Evolutionary conservation across 2,888 invertebrate genomes (phyloP).

Genomic region (Caenorhabditis panamensis): DNA sequence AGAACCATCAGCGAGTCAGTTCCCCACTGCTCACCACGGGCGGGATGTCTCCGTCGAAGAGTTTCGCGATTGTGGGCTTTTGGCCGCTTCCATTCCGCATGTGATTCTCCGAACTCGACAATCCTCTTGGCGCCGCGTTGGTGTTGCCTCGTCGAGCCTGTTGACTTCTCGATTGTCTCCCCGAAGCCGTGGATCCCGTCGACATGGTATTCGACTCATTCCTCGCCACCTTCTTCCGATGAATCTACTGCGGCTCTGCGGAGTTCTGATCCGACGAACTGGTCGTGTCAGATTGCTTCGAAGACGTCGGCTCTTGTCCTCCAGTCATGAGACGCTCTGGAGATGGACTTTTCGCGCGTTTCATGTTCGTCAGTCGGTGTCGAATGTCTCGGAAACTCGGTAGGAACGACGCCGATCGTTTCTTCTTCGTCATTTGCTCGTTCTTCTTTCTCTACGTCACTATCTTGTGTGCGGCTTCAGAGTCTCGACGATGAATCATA

Average conservation of each 20-base stretch:
- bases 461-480: conserved; percentile 52
- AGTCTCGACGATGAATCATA: conserved; percentile 31
- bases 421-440: conserved; percentile 30
- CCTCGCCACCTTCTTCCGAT: conserved; percentile 35
- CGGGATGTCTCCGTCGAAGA: conserved; percentile 27
- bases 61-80: conserved; percentile 28
- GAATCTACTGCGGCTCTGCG: conserved; percentile 4
- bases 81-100: too few relatives aligned
- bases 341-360: conserved; percentile 45
- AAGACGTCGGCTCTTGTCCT: background rate
- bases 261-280: conserved; percentile 32
- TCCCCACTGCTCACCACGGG: conserved; percentile 21
- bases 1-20: conserved; percentile 45
- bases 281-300: conserved; percentile 37
- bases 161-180: conserved; percentile 54
- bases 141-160: conserved; percentile 51
- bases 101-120: background rate
- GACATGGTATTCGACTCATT: conserved; percentile 51
- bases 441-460: conserved; percentile 35
- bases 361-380: conserved; percentile 37
- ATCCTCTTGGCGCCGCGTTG: conserved; percentile 33
- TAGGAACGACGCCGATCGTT: conserved; percentile 52
- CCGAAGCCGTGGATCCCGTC: conserved; percentile 49
- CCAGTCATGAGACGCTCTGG: conserved; percentile 45
- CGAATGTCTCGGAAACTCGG: conserved; percentile 55